Percentiles rank a stretch among this genome's conserved stretches.
Evolutionary conservation across 2,113 vertebrate genomes (phyloP).

Genomic region (Erythrolamprus reginae): DNA sequence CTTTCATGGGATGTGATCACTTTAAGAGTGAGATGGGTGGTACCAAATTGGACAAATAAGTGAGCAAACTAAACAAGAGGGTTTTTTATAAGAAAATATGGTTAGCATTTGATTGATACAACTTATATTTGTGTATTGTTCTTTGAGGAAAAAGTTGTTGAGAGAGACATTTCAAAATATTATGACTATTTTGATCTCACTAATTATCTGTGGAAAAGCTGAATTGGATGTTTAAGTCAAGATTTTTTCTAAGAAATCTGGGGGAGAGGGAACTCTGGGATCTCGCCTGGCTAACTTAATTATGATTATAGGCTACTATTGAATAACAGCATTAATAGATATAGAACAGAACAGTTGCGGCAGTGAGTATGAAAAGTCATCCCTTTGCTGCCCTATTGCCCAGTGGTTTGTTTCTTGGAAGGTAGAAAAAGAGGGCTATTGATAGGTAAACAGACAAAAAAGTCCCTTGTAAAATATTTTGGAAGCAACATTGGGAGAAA

Average conservation of each 20-base stretch:
- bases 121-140: slow-evolving; percentile 21
- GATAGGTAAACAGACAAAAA: not conserved
- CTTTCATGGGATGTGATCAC: not conserved
- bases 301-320: not conserved
- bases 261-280: not conserved
- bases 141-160: slow-evolving; percentile 1
- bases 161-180: not conserved
- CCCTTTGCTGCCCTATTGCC: not conserved
- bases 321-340: not conserved
- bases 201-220: slow-evolving; percentile 6
- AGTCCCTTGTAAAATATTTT: not conserved
- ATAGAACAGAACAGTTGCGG: not conserved
- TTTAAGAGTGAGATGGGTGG: not conserved
- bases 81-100: not conserved
- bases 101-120: not conserved
- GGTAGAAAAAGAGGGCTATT: not conserved
- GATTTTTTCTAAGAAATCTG: not conserved
- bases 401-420: not conserved
- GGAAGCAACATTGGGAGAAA: not conserved
- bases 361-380: not conserved
- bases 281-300: not conserved
- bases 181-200: slow-evolving; percentile 18
- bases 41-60: not conserved
- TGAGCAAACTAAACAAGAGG: not conserved
- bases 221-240: not conserved